Conservation (phyloP, 2,113 vertebrate genomes). For the Hoplias malabaricus region DNA sequence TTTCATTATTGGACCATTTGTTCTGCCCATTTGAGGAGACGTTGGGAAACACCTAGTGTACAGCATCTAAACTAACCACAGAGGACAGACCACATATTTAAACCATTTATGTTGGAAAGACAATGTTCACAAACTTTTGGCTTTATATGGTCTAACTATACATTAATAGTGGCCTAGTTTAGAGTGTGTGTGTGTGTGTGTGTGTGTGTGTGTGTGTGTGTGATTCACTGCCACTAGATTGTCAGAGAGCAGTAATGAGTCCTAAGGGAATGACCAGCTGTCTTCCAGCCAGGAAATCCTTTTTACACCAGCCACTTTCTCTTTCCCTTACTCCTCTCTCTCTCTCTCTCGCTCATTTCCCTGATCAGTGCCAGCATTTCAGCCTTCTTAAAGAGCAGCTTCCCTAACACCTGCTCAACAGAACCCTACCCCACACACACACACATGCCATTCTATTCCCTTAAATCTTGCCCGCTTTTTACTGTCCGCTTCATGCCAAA, state of each 20-base stretch:
- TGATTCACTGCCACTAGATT: constrained; percentile 30
- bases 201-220: constrained; percentile 14
- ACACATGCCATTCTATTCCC: not conserved
- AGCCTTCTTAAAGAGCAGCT: constrained; percentile 45
- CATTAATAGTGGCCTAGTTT: constrained; percentile 32
- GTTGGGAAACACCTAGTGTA: no score
- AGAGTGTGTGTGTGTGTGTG: constrained; percentile 7
- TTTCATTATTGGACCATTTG: no score
- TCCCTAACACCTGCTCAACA: constrained; percentile 47
- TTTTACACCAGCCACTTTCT: constrained; percentile 38
- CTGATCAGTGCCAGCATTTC: constrained; percentile 41
- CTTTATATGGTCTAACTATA: no score
- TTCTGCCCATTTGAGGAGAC: no score
- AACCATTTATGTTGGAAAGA: no score
- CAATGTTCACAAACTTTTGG: no score
- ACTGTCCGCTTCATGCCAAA: constrained; percentile 18
- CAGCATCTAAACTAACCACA: no score
- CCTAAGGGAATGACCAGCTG: constrained; percentile 42
- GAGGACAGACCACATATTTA: no score
- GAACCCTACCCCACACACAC: constrained; percentile 8
- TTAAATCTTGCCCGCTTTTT: constrained; percentile 3
- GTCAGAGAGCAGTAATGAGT: constrained; percentile 47
- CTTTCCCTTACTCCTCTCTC: constrained; percentile 26
- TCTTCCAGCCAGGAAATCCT: constrained; percentile 50
- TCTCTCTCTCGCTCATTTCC: constrained; percentile 16